A percentile compares a stretch with the other conserved stretches of the same genome.
Conservation (phyloP, 1,140 invertebrate genomes). For the Dreissena polymorpha region DNA sequence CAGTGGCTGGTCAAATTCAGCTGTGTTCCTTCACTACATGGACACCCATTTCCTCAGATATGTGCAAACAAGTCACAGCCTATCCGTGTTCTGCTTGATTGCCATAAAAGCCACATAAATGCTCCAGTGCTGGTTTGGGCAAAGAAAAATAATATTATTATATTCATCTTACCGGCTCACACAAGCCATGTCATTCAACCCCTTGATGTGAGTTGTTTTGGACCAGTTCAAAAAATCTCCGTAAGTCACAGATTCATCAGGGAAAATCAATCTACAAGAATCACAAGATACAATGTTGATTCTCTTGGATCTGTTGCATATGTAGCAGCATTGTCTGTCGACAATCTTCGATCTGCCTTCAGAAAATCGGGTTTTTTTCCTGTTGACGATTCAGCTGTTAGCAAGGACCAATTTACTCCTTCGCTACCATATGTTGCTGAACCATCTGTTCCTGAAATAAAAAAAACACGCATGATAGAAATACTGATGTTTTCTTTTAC, state of each 20-base stretch:
- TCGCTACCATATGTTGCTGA: slow-evolving; percentile 12
- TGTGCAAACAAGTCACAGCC: background rate
- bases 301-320: slow-evolving; percentile 16
- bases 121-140: too few species aligned
- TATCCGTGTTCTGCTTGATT: background rate
- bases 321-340: slow-evolving; percentile 7
- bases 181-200: slow-evolving; percentile 41
- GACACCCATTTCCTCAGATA: background rate
- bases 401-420: slow-evolving; percentile 12
- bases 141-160: slow-evolving; percentile 13
- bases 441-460: background rate
- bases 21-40: background rate
- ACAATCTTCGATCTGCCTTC: slow-evolving; percentile 25
- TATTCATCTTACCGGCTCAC: slow-evolving; percentile 46
- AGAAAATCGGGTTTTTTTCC: slow-evolving; percentile 34
- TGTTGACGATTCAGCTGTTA: slow-evolving; percentile 10
- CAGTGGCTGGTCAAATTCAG: slow-evolving; percentile 1
- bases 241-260: slow-evolving; percentile 31
- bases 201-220: slow-evolving; percentile 30
- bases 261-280: slow-evolving; percentile 34
- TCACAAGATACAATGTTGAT: slow-evolving; percentile 37
- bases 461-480: slow-evolving; percentile 15
- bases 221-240: slow-evolving; percentile 27
- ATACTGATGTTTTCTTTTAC: slow-evolving; percentile 1
- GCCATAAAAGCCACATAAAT: too few species aligned